Conservation (phyloP, 2,888 invertebrate genomes). For the Orchestes rusci region DNA sequence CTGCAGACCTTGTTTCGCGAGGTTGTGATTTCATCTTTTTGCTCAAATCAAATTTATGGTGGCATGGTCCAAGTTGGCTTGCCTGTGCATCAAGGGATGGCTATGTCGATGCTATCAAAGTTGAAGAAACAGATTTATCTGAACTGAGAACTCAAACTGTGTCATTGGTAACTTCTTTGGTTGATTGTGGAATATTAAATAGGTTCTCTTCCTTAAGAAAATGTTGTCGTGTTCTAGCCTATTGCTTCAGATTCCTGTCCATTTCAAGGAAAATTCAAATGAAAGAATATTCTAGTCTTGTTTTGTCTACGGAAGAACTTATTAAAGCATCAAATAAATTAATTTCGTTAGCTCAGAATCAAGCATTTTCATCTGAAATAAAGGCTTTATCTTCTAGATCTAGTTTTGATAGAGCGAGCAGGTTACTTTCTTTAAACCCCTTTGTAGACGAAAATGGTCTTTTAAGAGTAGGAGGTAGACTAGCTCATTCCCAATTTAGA, state of each 20-base stretch:
- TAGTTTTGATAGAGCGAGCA: not conserved
- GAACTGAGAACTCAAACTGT: not conserved
- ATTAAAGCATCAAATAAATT: no score
- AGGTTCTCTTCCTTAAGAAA: not conserved
- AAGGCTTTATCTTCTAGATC: no score
- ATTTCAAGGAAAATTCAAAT: no score
- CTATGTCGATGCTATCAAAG: no score
- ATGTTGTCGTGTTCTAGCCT: not conserved
- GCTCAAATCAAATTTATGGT: not conserved
- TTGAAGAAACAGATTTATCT: not conserved
- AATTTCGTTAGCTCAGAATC: no score
- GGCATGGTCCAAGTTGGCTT: constrained; percentile 3
- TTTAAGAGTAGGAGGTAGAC: not conserved
- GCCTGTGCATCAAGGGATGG: no score
- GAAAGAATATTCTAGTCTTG: no score
- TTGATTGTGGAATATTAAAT: not conserved
- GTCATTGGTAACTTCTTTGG: not conserved
- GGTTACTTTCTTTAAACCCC: not conserved
- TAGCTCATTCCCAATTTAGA: no score
- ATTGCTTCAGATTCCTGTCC: not conserved
- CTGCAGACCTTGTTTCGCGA: not conserved
- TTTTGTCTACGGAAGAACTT: no score
- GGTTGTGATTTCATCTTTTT: not conserved
- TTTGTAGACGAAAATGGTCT: not conserved
- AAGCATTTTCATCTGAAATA: no score